Evolutionary conservation across 2,797 vertebrate species (phyloP), one percentile per base, ranked within the genome.

Genomic region (Sebastes hopkinsi): DNA sequence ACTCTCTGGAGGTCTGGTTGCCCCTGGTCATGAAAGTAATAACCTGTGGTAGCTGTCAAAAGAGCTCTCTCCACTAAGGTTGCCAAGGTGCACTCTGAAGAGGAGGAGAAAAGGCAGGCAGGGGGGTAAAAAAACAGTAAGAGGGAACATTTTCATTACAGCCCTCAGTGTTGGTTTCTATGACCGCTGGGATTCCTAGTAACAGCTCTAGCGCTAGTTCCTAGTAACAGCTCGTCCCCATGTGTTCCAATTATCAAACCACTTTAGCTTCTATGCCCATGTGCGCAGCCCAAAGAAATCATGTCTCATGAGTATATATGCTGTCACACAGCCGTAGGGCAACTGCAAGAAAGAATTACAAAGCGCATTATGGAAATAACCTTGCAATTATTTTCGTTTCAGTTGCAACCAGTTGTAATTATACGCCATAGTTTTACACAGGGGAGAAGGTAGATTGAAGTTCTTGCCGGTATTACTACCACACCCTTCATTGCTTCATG

Each of bases 11-110:
- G 90, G 80, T 87, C 77, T 85, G 75, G 67, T 89, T 89, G 90
- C 93, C 91, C 83, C 91, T 87, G 88, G 93, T 92, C 52, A 83
- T 85, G 90, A 94, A 94, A 91, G 89, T 92, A 94, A 95, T 94
- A 94, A 94, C 87, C 87, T 93, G 81, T 91, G 87, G 87, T 89
- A 87, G 79, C 81, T 91, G 87, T 94, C 89, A 94, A 88, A 92
- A 86, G 77, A 85, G 61, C 80, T 89, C 79, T 78, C 76, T 86
- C 71, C 64, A 74, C 38, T n/a, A 34, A 75, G 81, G 87, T 91
- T 89, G 81, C 75, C 60, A 80, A 62, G 77, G 80, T 89, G 65
- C 50, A 75, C 69, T 77, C 72, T 56, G 80, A 78, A 85, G 77
- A 85, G 42, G 46, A 82, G 71, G 77, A 56, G 65, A 85, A 85